Evolutionary conservation across 64 coral and sea anemone species (phyloP).

Genomic region (Montipora cactus): DNA sequence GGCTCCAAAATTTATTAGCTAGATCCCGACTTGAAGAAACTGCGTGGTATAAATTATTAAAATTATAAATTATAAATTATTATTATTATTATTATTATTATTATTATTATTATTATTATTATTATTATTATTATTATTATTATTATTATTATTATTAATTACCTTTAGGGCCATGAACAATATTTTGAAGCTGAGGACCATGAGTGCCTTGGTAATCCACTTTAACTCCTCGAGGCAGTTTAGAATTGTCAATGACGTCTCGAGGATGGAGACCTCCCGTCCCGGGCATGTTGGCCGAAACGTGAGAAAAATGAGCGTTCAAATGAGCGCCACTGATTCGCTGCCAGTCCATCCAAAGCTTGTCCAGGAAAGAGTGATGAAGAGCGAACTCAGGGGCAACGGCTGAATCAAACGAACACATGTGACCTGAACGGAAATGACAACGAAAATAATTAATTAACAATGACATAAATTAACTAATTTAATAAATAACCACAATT

Average conservation of each 20-base stretch:
- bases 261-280: background rate
- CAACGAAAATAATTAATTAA: too few species aligned
- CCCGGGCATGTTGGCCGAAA: background rate
- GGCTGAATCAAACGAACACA: constrained; percentile 64
- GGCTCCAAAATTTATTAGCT: too few species aligned
- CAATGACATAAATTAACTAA: too few species aligned
- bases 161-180: background rate
- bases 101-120: too few species aligned
- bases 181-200: background rate
- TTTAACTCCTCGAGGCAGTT: constrained; percentile 48
- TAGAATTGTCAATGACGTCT: constrained; percentile 21
- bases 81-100: too few species aligned
- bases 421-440: background rate
- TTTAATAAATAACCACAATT: too few species aligned
- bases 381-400: constrained; percentile 55
- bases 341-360: constrained; percentile 77
- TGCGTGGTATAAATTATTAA: too few species aligned
- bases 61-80: too few species aligned
- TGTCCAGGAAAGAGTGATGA: constrained; percentile 63
- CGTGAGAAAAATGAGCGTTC: background rate
- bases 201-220: constrained; percentile 16
- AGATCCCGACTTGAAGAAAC: too few species aligned
- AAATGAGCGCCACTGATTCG: background rate
- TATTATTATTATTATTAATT: too few species aligned
- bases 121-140: too few species aligned